Base-by-base conservation (phyloP, 2,888 invertebrate species). In the Drosophila buzzatii region DNA sequence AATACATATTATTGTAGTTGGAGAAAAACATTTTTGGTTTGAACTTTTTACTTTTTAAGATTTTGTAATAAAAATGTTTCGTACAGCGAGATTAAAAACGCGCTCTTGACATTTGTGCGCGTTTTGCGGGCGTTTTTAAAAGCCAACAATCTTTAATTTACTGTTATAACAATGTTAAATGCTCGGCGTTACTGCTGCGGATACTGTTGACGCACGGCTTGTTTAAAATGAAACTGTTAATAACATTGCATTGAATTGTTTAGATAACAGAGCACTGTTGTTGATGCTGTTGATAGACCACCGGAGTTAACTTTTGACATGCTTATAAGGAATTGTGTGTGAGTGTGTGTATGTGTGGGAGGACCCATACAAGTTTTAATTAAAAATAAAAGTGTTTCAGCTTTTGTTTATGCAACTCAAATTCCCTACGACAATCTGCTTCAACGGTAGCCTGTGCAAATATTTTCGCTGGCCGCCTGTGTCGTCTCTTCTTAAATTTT, bases 1-100 rank as follows among this genome's bases (percentile, higher is more conserved):
- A 82, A 69, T 91, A 91, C 92, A 91, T 92, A 62, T 91, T 91
- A 73, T 91, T 92, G 59, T 92, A 91, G 71, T 91, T 91, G 3
- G 91, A 89, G 65, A 92, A 91, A 70, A 91, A 91, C 91, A 91
- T 91, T n/a, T 60, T 51, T 10, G 14, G n/a, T 53, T 3, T 42
- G 39, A 12, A 52, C n/a, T 2, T 31, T 31, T 20, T 23, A 39
- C 23, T 8, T 8, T 31, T 55, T 37, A 5, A 55, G 45, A 51
- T 20, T 23, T 18, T 23, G 23, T 16, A 37, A 12, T 18, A n/a
- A 6, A 12, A 23, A 23, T 6, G 18, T 39, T 49, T 16, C 1
- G 5, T 66, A 56, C 5, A 1, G n/a, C 49, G 67, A 73, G 68
- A 58, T 69, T 66, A 64, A 55, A 71, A 61, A 35, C 69, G 82